A percentile compares a stretch with the other conserved stretches of the same genome.
Evolutionary conservation across 2,888 invertebrate genomes (phyloP).

Genomic region (Xanthia icteritia): DNA sequence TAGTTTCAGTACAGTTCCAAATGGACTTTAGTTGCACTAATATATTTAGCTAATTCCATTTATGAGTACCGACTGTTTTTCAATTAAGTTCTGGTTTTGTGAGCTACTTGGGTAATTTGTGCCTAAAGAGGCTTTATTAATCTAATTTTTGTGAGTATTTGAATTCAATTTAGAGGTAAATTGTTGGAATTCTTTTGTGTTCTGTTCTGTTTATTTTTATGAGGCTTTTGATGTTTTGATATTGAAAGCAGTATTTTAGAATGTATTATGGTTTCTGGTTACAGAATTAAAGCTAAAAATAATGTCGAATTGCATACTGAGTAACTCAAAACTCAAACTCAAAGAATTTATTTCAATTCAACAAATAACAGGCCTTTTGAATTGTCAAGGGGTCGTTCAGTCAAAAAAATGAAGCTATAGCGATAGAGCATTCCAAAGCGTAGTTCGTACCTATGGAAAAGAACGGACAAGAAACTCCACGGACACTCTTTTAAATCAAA

Average conservation of each 20-base stretch:
- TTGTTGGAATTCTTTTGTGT: slow-evolving; percentile 2
- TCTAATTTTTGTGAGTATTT: slow-evolving; percentile 22
- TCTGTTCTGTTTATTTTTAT: background rate
- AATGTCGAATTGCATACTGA: background rate
- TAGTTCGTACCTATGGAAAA: background rate
- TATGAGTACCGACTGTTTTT: slow-evolving; percentile 39
- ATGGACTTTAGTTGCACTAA: slow-evolving; percentile 46
- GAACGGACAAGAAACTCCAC: background rate
- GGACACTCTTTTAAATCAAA: background rate
- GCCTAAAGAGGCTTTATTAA: slow-evolving; percentile 14
- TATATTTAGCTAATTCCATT: slow-evolving; percentile 48
- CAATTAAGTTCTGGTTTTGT: slow-evolving; percentile 42
- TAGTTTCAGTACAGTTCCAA: slow-evolving; percentile 36
- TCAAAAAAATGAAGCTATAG: background rate
- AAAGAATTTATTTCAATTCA: background rate
- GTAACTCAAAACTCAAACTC: background rate
- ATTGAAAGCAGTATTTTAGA: slow-evolving; percentile 9
- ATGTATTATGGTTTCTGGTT: background rate
- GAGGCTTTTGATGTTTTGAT: slow-evolving; percentile 19
- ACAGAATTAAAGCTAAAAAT: background rate
- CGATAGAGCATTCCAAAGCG: background rate
- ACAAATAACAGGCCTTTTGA: background rate
- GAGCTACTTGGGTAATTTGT: slow-evolving; percentile 25
- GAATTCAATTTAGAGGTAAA: slow-evolving; percentile 33
- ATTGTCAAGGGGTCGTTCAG: background rate